Evolutionary conservation across 1,140 invertebrate species (phyloP).

Genomic region (Trichonephila inaurata): DNA sequence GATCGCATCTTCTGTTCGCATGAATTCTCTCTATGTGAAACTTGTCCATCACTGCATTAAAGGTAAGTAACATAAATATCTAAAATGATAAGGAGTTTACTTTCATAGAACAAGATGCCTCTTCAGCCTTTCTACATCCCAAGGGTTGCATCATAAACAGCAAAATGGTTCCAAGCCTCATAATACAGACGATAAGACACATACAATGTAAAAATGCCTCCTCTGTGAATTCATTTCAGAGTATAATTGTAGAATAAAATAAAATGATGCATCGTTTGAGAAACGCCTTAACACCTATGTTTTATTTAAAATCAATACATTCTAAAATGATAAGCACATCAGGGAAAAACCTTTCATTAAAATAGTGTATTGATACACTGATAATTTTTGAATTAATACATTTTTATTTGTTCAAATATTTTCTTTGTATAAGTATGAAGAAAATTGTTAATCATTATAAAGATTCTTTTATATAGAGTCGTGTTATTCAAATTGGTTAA

Average conservation of each 20-base stretch:
- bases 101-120: background rate
- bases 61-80: background rate
- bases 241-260: background rate
- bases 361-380: no score
- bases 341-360: no score
- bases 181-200: background rate
- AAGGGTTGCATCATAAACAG: background rate
- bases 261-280: background rate
- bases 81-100: slow-evolving; percentile 15
- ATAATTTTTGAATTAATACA: no score
- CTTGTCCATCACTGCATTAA: background rate
- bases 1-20: background rate
- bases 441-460: no score
- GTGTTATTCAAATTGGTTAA: no score
- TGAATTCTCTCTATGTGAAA: background rate
- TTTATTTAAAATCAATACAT: no score
- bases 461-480: no score
- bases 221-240: background rate
- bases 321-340: no score
- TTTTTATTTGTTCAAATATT: no score
- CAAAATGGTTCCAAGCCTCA: background rate
- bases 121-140: background rate
- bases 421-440: no score
- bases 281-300: background rate
- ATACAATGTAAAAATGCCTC: background rate